Evolutionary conservation across 2,888 invertebrate species (phyloP), one percentile per base, ranked within the genome.

Genomic region (Diloba caeruleocephala): DNA sequence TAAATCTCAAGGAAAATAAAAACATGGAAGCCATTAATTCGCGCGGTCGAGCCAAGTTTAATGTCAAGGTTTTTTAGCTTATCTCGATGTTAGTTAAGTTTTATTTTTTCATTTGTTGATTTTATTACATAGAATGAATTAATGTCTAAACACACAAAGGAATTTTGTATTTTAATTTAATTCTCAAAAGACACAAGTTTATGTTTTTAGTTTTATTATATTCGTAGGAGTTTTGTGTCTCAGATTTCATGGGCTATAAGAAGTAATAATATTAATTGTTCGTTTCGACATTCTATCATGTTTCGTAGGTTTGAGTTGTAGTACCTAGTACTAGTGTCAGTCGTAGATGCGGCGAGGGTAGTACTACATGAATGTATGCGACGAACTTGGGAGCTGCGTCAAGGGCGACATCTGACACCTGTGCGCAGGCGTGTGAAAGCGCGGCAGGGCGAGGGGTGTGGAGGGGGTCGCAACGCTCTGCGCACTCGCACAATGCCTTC

Each of bases 21-120:
- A 92, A 92, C 93, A 88, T 91, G 91, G 92, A 92, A 92, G 90
- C 90, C 89, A 93, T 93, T 93, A 92, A 92, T 93, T 92, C 90
- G 92, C 92, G 89, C 91, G 85, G 88, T 85, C 87, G 87, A 89
- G 91, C 90, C 92, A 92, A 92, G 92, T 92, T 92, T 91, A 93
- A 93, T 93, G 93, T 93, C 93, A 93, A 93, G 93, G 93, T 89
- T 92, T 84, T 81, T 88, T 85, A 87, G 83, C 85, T 91, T 92
- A 92, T 92, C 92, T 88, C 88, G 88, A 88, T 88, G 88, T 90
- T 91, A 90, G 88, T 88, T 86, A 85, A 83, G 85, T 87, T 89
- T 88, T 86, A 81, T 89, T 90, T 88, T 89, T 88, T 87, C 81
- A 81, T 84, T 84, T 81, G 84, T 86, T 82, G 77, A 78, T 78